Conservation (phyloP, 2,113 vertebrate genomes). For the Cyprinodon tularosa region DNA sequence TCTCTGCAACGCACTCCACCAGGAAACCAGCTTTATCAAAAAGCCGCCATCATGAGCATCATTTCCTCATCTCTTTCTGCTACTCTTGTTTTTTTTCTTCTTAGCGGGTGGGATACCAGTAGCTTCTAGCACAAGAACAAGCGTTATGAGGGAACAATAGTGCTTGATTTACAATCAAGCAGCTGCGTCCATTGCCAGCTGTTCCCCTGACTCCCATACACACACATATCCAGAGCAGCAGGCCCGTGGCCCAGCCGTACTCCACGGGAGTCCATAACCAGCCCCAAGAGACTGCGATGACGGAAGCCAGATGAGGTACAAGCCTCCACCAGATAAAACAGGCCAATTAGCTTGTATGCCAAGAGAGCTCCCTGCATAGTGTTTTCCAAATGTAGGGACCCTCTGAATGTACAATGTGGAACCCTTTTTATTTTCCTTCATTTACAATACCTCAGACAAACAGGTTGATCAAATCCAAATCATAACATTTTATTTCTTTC, state of each 20-base stretch:
- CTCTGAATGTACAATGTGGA: constrained; percentile 13
- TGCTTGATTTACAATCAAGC: constrained; percentile 76
- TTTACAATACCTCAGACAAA: constrained; percentile 24
- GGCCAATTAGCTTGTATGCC: constrained; percentile 66
- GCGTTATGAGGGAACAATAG: constrained; percentile 59
- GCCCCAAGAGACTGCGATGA: constrained; percentile 57
- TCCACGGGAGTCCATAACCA: constrained; percentile 64
- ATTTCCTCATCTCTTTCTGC: constrained; percentile 53
- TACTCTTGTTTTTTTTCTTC: constrained; percentile 36
- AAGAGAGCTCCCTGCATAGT: constrained; percentile 25
- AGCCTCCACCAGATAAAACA: constrained; percentile 57
- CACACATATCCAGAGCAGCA: constrained; percentile 3
- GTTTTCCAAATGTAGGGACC: constrained; percentile 18
- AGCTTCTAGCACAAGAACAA: constrained; percentile 29
- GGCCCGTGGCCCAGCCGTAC: constrained; percentile 58
- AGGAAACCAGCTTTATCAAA: constrained; percentile 44
- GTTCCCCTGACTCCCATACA: constrained; percentile 38
- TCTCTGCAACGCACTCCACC: constrained; percentile 39
- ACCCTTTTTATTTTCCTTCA: constrained; percentile 7
- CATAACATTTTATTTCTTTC: constrained; percentile 10
- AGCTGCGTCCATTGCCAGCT: constrained; percentile 77
- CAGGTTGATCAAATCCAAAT: constrained; percentile 41
- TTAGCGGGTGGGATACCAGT: constrained; percentile 49
- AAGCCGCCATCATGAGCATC: constrained; percentile 34
- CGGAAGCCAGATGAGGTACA: constrained; percentile 54